Conservation (phyloP, 30 jellyfish, hydroid and myxozoan genomes). For the Pelagia noctiluca region DNA sequence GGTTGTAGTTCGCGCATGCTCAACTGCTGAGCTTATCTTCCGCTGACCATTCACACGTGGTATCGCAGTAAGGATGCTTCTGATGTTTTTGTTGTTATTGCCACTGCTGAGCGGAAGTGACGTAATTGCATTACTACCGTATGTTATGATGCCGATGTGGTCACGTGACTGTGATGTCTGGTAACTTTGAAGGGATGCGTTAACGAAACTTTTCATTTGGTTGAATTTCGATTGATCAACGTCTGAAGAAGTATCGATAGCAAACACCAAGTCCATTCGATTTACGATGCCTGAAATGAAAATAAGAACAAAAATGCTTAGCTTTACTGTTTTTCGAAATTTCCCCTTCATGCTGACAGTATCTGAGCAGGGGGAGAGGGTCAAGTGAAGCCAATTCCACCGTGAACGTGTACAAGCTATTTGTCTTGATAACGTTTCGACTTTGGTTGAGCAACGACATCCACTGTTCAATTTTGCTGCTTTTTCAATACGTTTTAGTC, state of each 20-base stretch:
- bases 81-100: not conserved
- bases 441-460: too few species aligned
- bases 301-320: too few species aligned
- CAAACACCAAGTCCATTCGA: slow-evolving; percentile 58
- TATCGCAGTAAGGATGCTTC: slow-evolving; percentile 2
- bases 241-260: slow-evolving; percentile 55
- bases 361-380: too few species aligned
- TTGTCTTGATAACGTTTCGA: too few species aligned
- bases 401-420: too few species aligned
- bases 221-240: slow-evolving; percentile 1
- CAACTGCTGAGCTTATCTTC: slow-evolving; percentile 5
- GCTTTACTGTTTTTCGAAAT: too few species aligned
- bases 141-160: slow-evolving; percentile 66
- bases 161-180: slow-evolving; percentile 50
- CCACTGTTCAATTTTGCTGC: too few species aligned
- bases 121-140: slow-evolving; percentile 30
- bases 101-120: slow-evolving; percentile 54
- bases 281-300: slow-evolving; percentile 63
- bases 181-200: slow-evolving; percentile 65
- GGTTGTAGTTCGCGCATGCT: slow-evolving; percentile 11
- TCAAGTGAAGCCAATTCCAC: too few species aligned
- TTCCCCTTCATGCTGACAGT: too few species aligned
- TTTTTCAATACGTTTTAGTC: too few species aligned
- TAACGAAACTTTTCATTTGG: slow-evolving; percentile 35
- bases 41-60: slow-evolving; percentile 22